Base-by-base conservation (phyloP, 2,888 invertebrate genomes). In the Deilephila elpenor region DNA sequence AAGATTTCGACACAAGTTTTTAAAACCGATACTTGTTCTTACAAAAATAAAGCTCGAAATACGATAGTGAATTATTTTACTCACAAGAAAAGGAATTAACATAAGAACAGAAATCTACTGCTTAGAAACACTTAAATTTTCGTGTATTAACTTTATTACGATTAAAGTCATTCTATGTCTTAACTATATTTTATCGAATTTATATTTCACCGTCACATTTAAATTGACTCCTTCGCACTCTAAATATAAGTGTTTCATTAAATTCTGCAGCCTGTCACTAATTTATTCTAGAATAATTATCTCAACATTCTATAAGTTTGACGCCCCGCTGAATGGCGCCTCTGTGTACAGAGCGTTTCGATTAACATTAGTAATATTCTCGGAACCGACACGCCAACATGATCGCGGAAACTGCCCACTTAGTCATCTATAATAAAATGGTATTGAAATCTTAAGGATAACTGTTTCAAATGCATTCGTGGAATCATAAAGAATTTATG, bases 331-430 rank as follows among this genome's bases (percentile, higher is more conserved):
- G 71, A 61, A 61, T 20, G 64, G 64, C 53, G 60, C 61, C 70
- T 70, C 29, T 53, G 51, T 71, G 51, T 61, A 60, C 32, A 60
- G 71, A 34, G 44, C 60, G 44, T 71, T 71, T 61, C 11, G 71
- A 61, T 71, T 71, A 61, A 71, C 61, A 71, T 71, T 61, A 71
- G 51, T 51, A 62, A 62, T 71, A 53, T 72, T 72, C 71, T 61
- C 19, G 53, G 71, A 62, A 71, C 17, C 44, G 53, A 29, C 53
- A 53, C 29, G 70, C 70, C 56, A 56, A 70, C 56, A 70, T 32
- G 56, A 25, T 56, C 17, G 53, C 53, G 70, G 70, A 70, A 72
- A 64, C 64, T 32, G 64, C 37, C 72, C 53, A 64, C 72, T 72
- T 64, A 64, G 56, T 72, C 56, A 56, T 64, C 56, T 64, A 53